Evolutionary conservation across 2,797 vertebrate genomes (phyloP).

Genomic region (Telmatherina bonti): DNA sequence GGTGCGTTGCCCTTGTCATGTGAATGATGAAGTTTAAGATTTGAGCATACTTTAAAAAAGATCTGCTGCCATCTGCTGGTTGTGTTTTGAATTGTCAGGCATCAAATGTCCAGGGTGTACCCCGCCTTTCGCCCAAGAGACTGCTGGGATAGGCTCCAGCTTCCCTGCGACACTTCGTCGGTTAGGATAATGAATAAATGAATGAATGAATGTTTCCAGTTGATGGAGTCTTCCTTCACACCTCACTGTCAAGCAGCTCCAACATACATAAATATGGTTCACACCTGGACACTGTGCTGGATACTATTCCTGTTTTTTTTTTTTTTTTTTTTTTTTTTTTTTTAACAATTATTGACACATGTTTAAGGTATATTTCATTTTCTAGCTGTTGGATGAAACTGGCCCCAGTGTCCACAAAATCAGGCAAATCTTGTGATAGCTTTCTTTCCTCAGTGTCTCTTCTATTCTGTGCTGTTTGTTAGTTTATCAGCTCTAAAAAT

Average conservation of each 20-base stretch:
- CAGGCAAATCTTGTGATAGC: neutral
- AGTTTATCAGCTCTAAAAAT: neutral
- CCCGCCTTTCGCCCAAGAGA: too few species aligned
- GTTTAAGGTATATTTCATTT: neutral
- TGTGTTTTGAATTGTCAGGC: too few species aligned
- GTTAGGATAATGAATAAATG: neutral
- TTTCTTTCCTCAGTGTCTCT: neutral
- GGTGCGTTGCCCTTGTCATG: neutral
- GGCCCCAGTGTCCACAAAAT: too few species aligned
- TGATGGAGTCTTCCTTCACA: neutral
- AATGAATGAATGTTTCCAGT: neutral
- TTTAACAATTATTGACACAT: neutral
- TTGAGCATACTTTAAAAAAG: neutral
- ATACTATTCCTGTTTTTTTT: too few species aligned
- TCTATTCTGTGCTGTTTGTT: neutral
- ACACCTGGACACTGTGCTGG: too few species aligned
- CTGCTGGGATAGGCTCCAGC: too few species aligned
- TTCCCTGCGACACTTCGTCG: too few species aligned
- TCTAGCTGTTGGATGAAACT: too few species aligned
- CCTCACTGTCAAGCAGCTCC: too few species aligned
- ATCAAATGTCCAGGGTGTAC: too few species aligned
- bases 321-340: neutral
- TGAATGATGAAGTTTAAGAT: neutral
- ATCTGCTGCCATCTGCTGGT: slow-evolving; percentile 70
- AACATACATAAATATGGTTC: too few species aligned